Evolutionary conservation across 1,140 invertebrate species (phyloP).

Genomic region (Eupeodes corollae): DNA sequence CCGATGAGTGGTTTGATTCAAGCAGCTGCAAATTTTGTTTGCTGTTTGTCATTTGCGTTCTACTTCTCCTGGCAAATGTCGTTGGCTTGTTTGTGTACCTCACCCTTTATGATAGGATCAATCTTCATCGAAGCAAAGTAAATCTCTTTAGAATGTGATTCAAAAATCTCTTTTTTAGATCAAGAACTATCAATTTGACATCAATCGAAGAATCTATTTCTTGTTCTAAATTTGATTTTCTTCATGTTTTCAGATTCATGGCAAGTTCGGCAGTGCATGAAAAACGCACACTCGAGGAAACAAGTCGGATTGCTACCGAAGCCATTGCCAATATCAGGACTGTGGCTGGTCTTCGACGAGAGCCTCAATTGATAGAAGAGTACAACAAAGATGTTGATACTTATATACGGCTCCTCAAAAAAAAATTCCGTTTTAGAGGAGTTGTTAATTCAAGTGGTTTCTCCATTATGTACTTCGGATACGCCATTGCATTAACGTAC

Average conservation of each 20-base stretch:
- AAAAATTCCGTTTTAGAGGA: slow-evolving; percentile 53
- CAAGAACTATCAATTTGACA: no score
- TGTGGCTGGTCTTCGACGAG: slow-evolving; percentile 57
- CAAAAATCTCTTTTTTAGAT: slow-evolving; percentile 5
- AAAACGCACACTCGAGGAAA: slow-evolving; percentile 52
- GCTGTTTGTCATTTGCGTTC: slow-evolving; percentile 61
- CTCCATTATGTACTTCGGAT: slow-evolving; percentile 59
- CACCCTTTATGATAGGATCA: slow-evolving; percentile 64
- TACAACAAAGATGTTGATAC: slow-evolving; percentile 42
- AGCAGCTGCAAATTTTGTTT: slow-evolving; percentile 57
- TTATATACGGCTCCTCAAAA: slow-evolving; percentile 41
- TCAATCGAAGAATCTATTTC: no score
- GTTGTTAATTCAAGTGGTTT: slow-evolving; percentile 57
- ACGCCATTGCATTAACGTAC: slow-evolving; percentile 59
- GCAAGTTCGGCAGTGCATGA: slow-evolving; percentile 39
- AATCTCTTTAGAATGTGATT: not conserved
- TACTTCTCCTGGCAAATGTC: slow-evolving; percentile 74
- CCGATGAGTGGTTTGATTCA: slow-evolving; percentile 69
- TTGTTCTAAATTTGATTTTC: not conserved
- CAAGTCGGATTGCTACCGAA: slow-evolving; percentile 61
- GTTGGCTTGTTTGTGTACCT: slow-evolving; percentile 60
- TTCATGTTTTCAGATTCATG: slow-evolving; percentile 37
- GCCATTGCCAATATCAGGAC: slow-evolving; percentile 66
- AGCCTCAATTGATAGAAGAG: slow-evolving; percentile 43
- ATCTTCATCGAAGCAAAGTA: slow-evolving; percentile 60